A percentile compares a stretch with the other conserved stretches of the same genome.
phyloP scores from a whole-genome alignment of 2,113 vertebrate genomes.

The Oenanthe oenanthe region DNA sequence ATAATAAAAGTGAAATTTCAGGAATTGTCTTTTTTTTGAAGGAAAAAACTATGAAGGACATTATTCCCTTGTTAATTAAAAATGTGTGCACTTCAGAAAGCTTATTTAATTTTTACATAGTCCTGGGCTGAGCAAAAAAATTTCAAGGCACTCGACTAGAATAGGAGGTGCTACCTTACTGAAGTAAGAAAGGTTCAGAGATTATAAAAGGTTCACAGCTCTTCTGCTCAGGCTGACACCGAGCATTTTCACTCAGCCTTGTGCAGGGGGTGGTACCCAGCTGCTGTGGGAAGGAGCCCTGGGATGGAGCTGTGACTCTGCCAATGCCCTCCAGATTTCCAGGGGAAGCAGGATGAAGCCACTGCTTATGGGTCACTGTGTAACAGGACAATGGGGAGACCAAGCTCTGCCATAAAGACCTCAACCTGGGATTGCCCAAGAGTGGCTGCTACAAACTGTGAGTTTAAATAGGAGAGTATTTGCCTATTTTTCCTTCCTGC shows the following conservation, averaged over 20 bases:
- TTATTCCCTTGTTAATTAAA: background rate
- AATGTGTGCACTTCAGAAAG: background rate
- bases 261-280: background rate
- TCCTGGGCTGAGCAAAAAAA: background rate
- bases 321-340: background rate
- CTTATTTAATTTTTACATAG: background rate
- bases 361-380: background rate
- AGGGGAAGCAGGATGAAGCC: background rate
- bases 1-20: background rate
- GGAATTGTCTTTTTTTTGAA: background rate
- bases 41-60: background rate
- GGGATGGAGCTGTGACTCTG: background rate
- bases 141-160: background rate
- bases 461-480: background rate
- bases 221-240: background rate
- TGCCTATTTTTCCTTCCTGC: background rate
- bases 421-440: background rate
- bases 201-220: background rate
- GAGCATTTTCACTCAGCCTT: background rate
- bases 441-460: background rate
- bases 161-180: background rate
- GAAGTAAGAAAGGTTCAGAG: background rate
- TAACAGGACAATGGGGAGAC: background rate
- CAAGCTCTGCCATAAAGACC: background rate
- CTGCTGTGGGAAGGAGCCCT: background rate